phyloP scores from a whole-genome alignment of 2,113 vertebrate species.

The Rhombomys opimus region DNA sequence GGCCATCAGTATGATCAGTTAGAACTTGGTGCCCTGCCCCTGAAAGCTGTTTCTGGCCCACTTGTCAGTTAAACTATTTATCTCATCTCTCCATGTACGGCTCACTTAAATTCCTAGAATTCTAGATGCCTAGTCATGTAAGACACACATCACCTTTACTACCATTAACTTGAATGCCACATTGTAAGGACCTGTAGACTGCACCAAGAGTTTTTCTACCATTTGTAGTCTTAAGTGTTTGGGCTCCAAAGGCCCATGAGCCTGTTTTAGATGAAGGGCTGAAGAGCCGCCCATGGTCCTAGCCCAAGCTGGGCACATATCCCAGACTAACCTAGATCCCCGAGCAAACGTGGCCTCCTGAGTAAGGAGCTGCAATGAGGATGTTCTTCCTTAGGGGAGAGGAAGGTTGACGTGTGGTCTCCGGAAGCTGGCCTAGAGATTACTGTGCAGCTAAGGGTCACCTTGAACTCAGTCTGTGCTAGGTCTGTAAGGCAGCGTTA shows the following conservation, averaged over 20 bases:
- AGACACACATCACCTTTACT: slow-evolving; percentile 17
- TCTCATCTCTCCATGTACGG: background rate
- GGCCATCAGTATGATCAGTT: background rate
- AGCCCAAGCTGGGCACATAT: background rate
- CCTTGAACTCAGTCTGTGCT: background rate
- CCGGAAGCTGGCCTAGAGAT: background rate
- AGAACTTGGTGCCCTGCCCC: background rate
- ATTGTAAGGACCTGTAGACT: background rate
- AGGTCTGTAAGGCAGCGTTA: background rate
- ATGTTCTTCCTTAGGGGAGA: background rate
- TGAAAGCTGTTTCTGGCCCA: background rate
- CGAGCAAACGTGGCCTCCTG: background rate
- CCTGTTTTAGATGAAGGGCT: background rate
- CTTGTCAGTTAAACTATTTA: background rate
- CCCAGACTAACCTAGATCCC: background rate
- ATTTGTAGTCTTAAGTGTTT: background rate
- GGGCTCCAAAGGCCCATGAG: background rate
- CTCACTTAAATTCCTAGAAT: background rate
- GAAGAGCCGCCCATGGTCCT: background rate
- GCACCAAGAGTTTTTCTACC: background rate
- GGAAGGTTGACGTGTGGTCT: background rate
- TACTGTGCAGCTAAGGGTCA: background rate
- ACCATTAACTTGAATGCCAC: background rate
- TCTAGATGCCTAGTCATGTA: slow-evolving; percentile 8
- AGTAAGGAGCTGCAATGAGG: background rate